phyloP scores from a whole-genome alignment of 2,797 vertebrate genomes.

The Aeoliscus strigatus region DNA sequence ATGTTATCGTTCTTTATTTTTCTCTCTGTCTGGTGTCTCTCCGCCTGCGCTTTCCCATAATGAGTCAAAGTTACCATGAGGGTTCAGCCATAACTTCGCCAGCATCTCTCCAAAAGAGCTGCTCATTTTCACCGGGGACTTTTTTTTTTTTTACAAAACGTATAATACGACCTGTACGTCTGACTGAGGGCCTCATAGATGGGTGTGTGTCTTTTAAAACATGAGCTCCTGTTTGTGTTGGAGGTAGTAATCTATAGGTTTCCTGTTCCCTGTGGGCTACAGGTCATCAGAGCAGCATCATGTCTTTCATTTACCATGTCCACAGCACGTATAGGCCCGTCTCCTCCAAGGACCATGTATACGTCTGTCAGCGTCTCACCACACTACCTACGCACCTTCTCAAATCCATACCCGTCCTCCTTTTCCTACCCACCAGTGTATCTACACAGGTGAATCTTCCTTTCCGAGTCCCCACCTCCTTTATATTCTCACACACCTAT shows the following conservation, averaged over 20 bases:
- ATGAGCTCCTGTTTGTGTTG: conserved; percentile 47
- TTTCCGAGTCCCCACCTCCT: conserved; percentile 55
- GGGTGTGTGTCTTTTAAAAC: conserved; percentile 31
- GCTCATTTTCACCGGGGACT: conserved; percentile 8
- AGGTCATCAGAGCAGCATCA: conserved; percentile 61
- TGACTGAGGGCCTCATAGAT: conserved; percentile 26
- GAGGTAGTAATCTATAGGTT: conserved; percentile 59
- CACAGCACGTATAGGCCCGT: conserved; percentile 35
- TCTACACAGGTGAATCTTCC: conserved; percentile 64
- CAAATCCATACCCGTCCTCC: conserved; percentile 47
- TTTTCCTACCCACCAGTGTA: conserved; percentile 27
- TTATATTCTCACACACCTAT: conserved; percentile 49
- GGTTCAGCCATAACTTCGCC: conserved; percentile 14
- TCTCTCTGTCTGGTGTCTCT: conserved; percentile 12
- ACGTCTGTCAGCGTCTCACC: conserved; percentile 35
- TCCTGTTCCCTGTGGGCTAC: conserved; percentile 47
- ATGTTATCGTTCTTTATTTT: conserved; percentile 20
- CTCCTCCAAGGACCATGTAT: conserved; percentile 42
- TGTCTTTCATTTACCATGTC: conserved; percentile 53
- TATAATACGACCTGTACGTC: conserved; percentile 5
- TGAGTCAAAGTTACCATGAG: conserved; percentile 18
- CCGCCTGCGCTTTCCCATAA: conserved; percentile 23
- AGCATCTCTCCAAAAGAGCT: conserved; percentile 11
- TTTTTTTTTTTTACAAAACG: conserved; percentile 4
- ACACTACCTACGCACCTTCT: conserved; percentile 48